Conservation (phyloP, 2,888 invertebrate genomes). For the Oscheius sp. region DNA sequence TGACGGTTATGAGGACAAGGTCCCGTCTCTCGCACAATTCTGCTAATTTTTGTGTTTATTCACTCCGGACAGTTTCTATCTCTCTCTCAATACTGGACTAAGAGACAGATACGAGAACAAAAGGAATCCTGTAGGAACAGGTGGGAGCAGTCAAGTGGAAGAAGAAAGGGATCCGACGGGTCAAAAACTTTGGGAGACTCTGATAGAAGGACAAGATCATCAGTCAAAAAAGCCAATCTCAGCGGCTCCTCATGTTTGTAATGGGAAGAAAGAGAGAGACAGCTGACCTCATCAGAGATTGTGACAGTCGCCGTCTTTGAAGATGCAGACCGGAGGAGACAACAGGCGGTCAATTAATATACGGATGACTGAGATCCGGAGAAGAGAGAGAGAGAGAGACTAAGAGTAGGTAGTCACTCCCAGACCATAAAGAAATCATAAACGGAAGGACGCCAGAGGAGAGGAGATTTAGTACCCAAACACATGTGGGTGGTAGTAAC, state of each 20-base stretch:
- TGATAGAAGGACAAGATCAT: conserved; percentile 1
- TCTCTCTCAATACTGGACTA: too few species aligned
- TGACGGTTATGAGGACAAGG: conserved; percentile 23
- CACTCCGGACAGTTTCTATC: too few species aligned
- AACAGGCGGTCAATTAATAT: conserved; percentile 27
- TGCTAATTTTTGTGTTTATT: conserved; percentile 2
- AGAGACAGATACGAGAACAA: neutral
- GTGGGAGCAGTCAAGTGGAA: conserved; percentile 18
- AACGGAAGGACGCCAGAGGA: neutral
- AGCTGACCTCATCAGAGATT: conserved; percentile 32
- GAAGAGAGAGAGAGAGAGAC: conserved; percentile 11
- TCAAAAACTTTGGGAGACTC: conserved; percentile 3
- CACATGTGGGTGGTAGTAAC: too few species aligned
- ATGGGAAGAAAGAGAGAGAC: conserved; percentile 16
- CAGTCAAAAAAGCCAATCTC: conserved; percentile 17
- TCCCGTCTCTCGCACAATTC: conserved; percentile 8
- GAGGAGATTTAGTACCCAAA: neutral
- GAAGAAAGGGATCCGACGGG: conserved; percentile 16
- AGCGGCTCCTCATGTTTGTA: conserved; percentile 13
- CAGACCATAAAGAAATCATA: conserved; percentile 26
- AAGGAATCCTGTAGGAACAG: neutral
- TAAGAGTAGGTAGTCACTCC: neutral
- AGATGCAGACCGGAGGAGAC: neutral
- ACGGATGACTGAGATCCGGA: conserved; percentile 14
- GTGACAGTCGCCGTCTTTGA: conserved; percentile 32